Conservation (phyloP, 1,140 invertebrate genomes). For the Philotrypesis tridentata region DNA sequence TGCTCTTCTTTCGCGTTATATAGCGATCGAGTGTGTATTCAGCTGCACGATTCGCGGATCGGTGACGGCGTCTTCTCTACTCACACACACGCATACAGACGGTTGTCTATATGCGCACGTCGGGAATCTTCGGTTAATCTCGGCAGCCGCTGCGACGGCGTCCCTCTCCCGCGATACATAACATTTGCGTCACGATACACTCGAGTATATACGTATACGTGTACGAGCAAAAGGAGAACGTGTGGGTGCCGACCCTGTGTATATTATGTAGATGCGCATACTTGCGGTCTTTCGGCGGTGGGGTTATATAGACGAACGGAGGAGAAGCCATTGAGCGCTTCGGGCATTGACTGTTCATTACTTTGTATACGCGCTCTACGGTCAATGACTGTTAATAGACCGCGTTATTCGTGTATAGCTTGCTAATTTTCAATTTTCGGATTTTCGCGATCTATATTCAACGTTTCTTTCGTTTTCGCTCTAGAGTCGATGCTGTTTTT, state of each 20-base stretch:
- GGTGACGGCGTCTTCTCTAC: not conserved
- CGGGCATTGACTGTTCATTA: constrained; percentile 4
- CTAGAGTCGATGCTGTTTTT: too few relatives aligned
- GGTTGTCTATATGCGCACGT: not conserved
- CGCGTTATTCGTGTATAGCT: too few relatives aligned
- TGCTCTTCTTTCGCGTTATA: not conserved
- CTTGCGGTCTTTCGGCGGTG: not conserved
- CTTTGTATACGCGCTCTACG: not conserved
- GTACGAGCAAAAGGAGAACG: not conserved
- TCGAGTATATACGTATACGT: not conserved
- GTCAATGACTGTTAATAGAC: not conserved
- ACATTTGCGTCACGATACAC: constrained; percentile 10
- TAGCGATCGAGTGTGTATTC: constrained; percentile 16
- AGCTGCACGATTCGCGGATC: not conserved
- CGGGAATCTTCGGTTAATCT: constrained; percentile 31
- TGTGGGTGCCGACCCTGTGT: not conserved
- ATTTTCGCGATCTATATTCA: too few relatives aligned
- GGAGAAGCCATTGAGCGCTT: not conserved
- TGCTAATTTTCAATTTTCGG: too few relatives aligned
- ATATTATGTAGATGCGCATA: not conserved
- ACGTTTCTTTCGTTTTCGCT: too few relatives aligned
- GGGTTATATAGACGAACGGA: not conserved
- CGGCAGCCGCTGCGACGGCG: not conserved
- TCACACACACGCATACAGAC: not conserved
- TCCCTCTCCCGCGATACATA: not conserved